Evolutionary conservation across 2,888 invertebrate species (phyloP), one percentile per base, ranked within the genome.

Genomic region (Sceliomorpha sp.): DNA sequence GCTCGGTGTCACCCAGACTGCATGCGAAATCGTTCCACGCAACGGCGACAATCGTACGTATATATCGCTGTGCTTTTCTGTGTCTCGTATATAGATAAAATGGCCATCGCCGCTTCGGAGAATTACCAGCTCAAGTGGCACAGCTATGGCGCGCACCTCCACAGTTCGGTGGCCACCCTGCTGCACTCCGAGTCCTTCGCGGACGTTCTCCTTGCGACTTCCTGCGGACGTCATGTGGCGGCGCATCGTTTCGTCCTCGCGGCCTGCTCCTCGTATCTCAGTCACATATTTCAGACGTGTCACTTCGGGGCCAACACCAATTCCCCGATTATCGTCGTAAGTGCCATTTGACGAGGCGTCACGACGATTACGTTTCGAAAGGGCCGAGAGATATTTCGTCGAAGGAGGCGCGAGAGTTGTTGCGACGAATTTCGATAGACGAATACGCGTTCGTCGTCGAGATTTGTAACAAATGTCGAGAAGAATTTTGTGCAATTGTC

Each of bases 101-200:
- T 91, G 90, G 90, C 90, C 24, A 88, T 89, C 69, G 86, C 89
- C 31, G 89, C 89, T 37, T 89, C 90, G 80, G 96, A 96, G 88
- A 96, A 95, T 79, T 96, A 95, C 88, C 95, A 96, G 89, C 90
- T 96, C 50, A 96, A 96, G 90, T 96, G 96, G 96, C 94, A 95
- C 88, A 95, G 95, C 74, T 95, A 95, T 90, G 92, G 93, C 80
- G 92, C 93, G 20, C 94, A 95, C 89, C 90, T 96, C 79, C 95
- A 95, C 89, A 92, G 94, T 47, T 95, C 95, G 69, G 94, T 96
- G 44, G 94, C 95, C 62, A 93, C 94, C 10, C 88, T 94, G 80
- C 91, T 93, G 10, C 93, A 94, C 64, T 94, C 94, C 80, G 95
- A 95, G 84, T 92, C 94, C 74, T 96, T 94, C 85, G 94, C 95